Percentiles rank a stretch among this genome's conserved stretches.
Conservation (phyloP, 2,113 vertebrate genomes). For the Phylloscopus whistleri region DNA sequence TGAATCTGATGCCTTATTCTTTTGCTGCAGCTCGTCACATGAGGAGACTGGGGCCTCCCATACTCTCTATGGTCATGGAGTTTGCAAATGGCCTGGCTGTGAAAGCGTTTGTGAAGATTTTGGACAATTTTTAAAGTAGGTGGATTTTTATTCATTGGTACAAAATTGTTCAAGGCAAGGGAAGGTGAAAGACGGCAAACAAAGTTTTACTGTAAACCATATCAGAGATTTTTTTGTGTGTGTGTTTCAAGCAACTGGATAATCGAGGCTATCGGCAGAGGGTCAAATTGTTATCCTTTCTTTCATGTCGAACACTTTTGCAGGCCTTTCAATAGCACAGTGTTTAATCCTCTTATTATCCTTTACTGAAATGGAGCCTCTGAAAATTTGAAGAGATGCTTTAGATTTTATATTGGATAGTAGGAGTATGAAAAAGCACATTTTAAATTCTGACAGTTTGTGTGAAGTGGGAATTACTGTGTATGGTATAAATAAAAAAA, state of each 20-base stretch:
- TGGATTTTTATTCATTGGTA: constrained; percentile 36
- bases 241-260: constrained; percentile 42
- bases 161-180: neutral
- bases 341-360: constrained; percentile 38
- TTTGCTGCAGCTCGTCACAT: constrained; percentile 87
- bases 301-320: constrained; percentile 42
- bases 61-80: constrained; percentile 96
- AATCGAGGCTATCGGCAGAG: neutral
- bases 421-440: neutral
- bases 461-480: neutral
- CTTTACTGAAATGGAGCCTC: constrained; percentile 12
- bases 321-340: constrained; percentile 22
- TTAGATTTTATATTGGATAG: constrained; percentile 36
- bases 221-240: neutral
- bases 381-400: constrained; percentile 49
- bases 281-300: constrained; percentile 17
- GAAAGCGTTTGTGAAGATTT: constrained; percentile 99
- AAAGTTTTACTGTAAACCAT: constrained; percentile 8
- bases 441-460: constrained; percentile 18
- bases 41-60: constrained; percentile 95
- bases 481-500: constrained; percentile 6
- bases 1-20: constrained; percentile 75
- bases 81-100: constrained; percentile 99
- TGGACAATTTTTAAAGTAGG: constrained; percentile 99
- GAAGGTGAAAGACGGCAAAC: neutral